Evolutionary conservation across 2,888 invertebrate genomes (phyloP), one percentile per base, ranked within the genome.

Genomic region (Idaea biselata): DNA sequence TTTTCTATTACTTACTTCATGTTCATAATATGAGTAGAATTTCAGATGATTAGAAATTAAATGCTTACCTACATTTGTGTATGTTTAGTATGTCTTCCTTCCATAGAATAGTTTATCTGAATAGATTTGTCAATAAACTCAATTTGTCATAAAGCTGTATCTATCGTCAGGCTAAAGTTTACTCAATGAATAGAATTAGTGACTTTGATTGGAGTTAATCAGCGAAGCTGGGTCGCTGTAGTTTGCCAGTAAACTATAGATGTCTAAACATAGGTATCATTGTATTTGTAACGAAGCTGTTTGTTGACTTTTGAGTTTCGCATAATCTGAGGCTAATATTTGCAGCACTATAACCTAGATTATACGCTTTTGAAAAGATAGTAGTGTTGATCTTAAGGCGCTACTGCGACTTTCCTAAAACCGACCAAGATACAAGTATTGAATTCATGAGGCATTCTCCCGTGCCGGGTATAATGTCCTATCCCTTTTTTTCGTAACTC

Each of bases 341-440:
- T 44, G 44, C 14, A 14, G 11, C 14, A 44, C 44, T 44, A 44
- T 44, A 44, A 44, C 44, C 44, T 44, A 44, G 44, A 44, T 44
- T 44, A 44, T 44, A 44, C 44, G 44, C 11, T 44, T 44, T 44
- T 14, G 44, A 44, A 33, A 5, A 33, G 14, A 33, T 7, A 44
- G 44, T 11, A 44, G 11, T 44, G 44, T 44, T 44, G 44, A 59
- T 17, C 44, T 44, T 14, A 44, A 3, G 44, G 44, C 3, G 16
- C 8, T 58, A 16, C 31, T 32, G 54, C 17, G 31, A 53, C n/a
- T 32, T 16, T 65, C 63, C 44, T 8, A 44, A 44, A 44, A 44
- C 44, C 44, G 8, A 44, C 44, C 44, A 44, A 44, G 25, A 25
- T 3, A 25, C 25, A 25, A 25, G 0, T 44, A 14, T 44, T 3